Conservation (phyloP, 2,888 invertebrate genomes). For the Rhaphigaster nebulosa region DNA sequence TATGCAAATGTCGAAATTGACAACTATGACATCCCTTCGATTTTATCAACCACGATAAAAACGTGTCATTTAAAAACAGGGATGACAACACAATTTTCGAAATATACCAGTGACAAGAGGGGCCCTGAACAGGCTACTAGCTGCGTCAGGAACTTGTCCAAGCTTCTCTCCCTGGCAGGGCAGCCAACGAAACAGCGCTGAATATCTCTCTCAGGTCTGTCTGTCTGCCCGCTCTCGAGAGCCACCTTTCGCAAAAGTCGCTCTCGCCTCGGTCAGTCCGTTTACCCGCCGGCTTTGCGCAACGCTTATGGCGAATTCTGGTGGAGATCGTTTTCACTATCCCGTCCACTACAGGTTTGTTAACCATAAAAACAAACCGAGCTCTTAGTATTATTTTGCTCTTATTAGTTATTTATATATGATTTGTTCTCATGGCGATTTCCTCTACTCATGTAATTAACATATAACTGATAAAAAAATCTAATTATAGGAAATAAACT, state of each 20-base stretch:
- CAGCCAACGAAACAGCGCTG: not conserved
- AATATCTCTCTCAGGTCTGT: not conserved
- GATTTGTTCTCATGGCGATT: not conserved
- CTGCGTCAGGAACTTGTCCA: not conserved
- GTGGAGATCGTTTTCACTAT: not conserved
- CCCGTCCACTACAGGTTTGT: not conserved
- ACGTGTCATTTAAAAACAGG: not conserved
- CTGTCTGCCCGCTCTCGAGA: not conserved
- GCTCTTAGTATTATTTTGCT: not conserved
- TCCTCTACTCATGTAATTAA: too few species aligned
- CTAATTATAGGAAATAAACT: too few species aligned
- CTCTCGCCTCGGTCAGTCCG: not conserved
- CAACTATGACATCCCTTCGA: not conserved
- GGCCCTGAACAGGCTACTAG: constrained; percentile 13
- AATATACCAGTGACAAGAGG: not conserved
- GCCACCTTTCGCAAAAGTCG: not conserved
- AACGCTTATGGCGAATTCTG: constrained; percentile 20
- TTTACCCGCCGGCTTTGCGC: constrained; percentile 3
- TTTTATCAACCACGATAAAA: not conserved
- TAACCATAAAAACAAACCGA: not conserved
- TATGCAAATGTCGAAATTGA: not conserved
- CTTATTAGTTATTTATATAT: not conserved
- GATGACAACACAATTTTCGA: not conserved
- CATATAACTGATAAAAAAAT: too few species aligned
- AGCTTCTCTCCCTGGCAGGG: constrained; percentile 7